Evolutionary conservation across 2,113 vertebrate genomes (phyloP).

Genomic region (Pleuronectes platessa): DNA sequence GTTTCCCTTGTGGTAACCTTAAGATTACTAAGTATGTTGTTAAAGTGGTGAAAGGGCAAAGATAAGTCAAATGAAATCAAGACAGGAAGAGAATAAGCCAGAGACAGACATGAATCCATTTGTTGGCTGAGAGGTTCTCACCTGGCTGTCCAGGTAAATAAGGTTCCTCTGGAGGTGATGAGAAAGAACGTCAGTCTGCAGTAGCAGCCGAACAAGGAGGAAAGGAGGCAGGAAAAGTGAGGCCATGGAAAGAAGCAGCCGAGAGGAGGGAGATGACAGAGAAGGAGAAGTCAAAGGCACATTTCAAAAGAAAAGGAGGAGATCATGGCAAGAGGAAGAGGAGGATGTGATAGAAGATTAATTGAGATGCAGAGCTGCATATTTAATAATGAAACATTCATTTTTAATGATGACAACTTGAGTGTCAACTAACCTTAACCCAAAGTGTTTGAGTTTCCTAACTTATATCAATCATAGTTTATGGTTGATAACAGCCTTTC

Average conservation of each 20-base stretch:
- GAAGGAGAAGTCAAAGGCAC: background rate
- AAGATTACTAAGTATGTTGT: background rate
- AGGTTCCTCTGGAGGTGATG: slow-evolving; percentile 99
- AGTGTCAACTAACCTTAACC: background rate
- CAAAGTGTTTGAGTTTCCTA: background rate
- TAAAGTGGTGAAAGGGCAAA: background rate
- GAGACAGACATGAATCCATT: background rate
- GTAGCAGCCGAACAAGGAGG: slow-evolving; percentile 65
- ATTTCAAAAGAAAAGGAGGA: background rate
- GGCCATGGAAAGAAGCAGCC: background rate
- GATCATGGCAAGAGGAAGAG: background rate
- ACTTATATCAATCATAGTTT: no score
- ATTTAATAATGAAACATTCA: background rate
- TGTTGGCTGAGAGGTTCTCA: slow-evolving; percentile 79
- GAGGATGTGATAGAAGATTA: background rate
- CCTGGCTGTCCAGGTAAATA: slow-evolving; percentile 97
- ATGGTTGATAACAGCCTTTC: no score
- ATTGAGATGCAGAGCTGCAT: background rate
- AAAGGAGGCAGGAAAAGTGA: slow-evolving; percentile 30
- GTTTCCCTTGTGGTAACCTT: background rate
- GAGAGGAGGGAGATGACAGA: background rate
- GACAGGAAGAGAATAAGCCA: background rate
- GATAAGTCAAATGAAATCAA: background rate
- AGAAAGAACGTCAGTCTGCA: slow-evolving; percentile 96
- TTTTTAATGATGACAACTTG: background rate